Evolutionary conservation across 2,888 invertebrate genomes (phyloP).

Genomic region (Hoplodrina ambigua): DNA sequence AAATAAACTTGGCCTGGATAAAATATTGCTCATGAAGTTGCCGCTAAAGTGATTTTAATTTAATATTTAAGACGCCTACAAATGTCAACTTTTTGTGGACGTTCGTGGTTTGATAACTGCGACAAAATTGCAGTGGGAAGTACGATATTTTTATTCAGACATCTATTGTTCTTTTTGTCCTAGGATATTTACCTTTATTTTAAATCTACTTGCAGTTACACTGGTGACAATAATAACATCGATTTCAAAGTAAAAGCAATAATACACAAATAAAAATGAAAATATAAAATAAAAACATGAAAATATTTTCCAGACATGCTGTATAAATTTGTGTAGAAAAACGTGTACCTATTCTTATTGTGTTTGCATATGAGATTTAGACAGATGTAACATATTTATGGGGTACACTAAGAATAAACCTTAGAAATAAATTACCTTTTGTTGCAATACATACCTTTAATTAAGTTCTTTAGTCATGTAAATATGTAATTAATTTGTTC

Average conservation of each 20-base stretch:
- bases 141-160: constrained; percentile 7
- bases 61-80: constrained; percentile 11
- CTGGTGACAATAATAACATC: not conserved
- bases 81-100: constrained; percentile 14
- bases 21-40: constrained; percentile 22
- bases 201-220: not conserved
- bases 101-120: constrained; percentile 17
- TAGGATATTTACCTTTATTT: not conserved
- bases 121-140: constrained; percentile 5
- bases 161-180: not conserved
- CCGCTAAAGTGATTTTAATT: constrained; percentile 14
- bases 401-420: not conserved
- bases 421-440: too few species aligned
- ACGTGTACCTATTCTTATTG: not conserved
- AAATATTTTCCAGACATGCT: not conserved
- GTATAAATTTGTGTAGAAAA: not conserved
- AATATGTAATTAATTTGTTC: too few species aligned
- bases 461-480: too few species aligned
- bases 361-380: constrained; percentile 1
- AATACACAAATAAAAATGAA: too few species aligned
- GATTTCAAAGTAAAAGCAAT: not conserved
- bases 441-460: too few species aligned
- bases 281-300: not conserved
- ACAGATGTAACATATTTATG: not conserved
- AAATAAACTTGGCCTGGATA: constrained; percentile 6